Evolutionary conservation across 2,888 invertebrate species (phyloP).

Genomic region (Carcina quercana): DNA sequence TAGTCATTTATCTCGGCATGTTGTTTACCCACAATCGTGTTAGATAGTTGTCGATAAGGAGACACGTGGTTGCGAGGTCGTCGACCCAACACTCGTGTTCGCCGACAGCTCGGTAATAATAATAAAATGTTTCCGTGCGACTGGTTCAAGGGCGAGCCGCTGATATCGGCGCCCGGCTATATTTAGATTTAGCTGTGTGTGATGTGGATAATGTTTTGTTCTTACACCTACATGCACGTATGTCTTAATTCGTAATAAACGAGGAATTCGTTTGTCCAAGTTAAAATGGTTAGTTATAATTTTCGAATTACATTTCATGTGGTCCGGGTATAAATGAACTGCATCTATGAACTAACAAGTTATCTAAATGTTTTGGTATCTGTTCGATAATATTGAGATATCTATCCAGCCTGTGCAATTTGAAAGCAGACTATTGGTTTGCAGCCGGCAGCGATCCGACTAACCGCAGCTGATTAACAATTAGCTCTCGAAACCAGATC

Average conservation of each 20-base stretch:
- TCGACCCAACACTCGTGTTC: slow-evolving; percentile 71
- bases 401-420: no score
- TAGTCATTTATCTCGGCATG: slow-evolving; percentile 72
- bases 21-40: slow-evolving; percentile 73
- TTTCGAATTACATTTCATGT: no score
- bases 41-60: slow-evolving; percentile 75
- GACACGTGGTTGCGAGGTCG: slow-evolving; percentile 72
- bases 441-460: background rate
- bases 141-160: slow-evolving; percentile 75
- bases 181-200: slow-evolving; percentile 72
- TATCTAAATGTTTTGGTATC: no score
- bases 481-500: background rate
- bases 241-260: slow-evolving; percentile 25
- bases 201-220: slow-evolving; percentile 51
- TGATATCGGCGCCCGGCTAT: slow-evolving; percentile 74
- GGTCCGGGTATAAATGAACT: no score
- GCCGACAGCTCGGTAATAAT: slow-evolving; percentile 74
- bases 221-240: slow-evolving; percentile 36
- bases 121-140: slow-evolving; percentile 75
- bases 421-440: no score
- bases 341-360: no score
- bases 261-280: background rate
- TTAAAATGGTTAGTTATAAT: no score
- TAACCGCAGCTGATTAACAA: background rate
- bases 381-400: no score